phyloP scores from a whole-genome alignment of 2,797 vertebrate species.

The Crotalus adamanteus region DNA sequence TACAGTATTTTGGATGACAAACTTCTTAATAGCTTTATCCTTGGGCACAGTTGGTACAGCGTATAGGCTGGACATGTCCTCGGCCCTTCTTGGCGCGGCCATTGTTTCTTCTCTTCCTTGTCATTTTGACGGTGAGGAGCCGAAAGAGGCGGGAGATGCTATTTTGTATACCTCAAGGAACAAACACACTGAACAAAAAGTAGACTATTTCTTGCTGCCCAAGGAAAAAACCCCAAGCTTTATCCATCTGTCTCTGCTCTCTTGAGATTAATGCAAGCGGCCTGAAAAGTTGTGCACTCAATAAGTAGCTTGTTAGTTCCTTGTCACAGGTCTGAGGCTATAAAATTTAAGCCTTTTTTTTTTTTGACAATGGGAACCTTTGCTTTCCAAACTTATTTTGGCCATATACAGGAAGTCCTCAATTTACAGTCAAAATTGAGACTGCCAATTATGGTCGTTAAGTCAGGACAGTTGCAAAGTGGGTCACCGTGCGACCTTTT shows the following conservation, averaged over 20 bases:
- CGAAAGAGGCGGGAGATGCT: too few relatives aligned
- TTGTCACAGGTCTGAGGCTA: not conserved
- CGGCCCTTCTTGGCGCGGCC: constrained; percentile 95
- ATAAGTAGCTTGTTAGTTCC: not conserved
- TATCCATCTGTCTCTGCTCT: not conserved
- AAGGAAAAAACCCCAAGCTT: not conserved
- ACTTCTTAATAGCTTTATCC: constrained; percentile 98
- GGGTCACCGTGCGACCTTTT: too few relatives aligned
- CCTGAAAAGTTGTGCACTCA: not conserved
- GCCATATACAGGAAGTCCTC: not conserved
- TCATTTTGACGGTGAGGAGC: constrained; percentile 58
- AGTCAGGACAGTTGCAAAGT: not conserved
- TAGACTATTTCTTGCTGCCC: not conserved
- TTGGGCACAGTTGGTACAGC: constrained; percentile 95
- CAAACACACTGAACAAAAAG: not conserved
- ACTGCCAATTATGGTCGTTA: not conserved
- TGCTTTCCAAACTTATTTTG: not conserved
- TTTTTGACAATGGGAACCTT: not conserved
- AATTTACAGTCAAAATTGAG: not conserved
- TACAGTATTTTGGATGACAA: constrained; percentile 93
- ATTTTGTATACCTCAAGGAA: not conserved
- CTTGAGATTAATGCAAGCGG: not conserved
- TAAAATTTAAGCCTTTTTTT: not conserved
- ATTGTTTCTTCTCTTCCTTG: constrained; percentile 94
- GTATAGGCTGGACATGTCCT: constrained; percentile 93